Conservation (phyloP, 92 coral and sea anemone genomes). For the Epizoanthus scotinus region DNA sequence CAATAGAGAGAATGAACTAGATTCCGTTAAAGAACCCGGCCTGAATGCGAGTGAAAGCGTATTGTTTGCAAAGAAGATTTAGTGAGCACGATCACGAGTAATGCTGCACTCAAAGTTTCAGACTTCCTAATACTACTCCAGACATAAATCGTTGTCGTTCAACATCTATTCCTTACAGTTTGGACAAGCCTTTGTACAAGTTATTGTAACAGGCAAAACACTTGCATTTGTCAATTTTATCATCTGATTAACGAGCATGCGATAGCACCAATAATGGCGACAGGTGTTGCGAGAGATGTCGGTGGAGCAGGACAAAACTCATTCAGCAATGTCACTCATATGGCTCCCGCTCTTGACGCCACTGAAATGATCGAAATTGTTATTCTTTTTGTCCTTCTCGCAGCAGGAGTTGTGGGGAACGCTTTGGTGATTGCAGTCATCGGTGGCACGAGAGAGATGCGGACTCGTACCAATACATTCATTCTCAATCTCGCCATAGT, state of each 20-base stretch:
- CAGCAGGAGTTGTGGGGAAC: slow-evolving; percentile 68
- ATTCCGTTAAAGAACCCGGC: slow-evolving; percentile 44
- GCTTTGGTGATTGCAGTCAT: slow-evolving; percentile 61
- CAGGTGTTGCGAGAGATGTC: background rate
- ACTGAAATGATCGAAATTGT: slow-evolving; percentile 52
- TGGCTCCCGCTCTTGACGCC: slow-evolving; percentile 18
- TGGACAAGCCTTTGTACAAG: too few relatives aligned
- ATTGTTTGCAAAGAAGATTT: background rate
- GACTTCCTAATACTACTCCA: background rate
- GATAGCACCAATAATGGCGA: background rate
- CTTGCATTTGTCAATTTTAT: background rate
- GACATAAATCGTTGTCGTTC: too few relatives aligned
- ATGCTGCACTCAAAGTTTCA: background rate
- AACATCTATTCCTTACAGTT: too few relatives aligned
- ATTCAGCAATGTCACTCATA: background rate
- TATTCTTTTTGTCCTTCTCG: slow-evolving; percentile 45
- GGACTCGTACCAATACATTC: slow-evolving; percentile 81
- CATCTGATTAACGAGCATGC: background rate
- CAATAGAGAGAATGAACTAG: slow-evolving; percentile 1
- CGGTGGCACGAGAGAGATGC: slow-evolving; percentile 63
- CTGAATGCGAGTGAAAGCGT: background rate
- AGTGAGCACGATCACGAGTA: background rate
- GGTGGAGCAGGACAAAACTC: background rate
- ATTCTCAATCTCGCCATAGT: slow-evolving; percentile 67
- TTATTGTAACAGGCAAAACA: too few relatives aligned